Conservation (phyloP, 64 coral and sea anemone genomes). For the Hydrozoanthus tunicans region DNA sequence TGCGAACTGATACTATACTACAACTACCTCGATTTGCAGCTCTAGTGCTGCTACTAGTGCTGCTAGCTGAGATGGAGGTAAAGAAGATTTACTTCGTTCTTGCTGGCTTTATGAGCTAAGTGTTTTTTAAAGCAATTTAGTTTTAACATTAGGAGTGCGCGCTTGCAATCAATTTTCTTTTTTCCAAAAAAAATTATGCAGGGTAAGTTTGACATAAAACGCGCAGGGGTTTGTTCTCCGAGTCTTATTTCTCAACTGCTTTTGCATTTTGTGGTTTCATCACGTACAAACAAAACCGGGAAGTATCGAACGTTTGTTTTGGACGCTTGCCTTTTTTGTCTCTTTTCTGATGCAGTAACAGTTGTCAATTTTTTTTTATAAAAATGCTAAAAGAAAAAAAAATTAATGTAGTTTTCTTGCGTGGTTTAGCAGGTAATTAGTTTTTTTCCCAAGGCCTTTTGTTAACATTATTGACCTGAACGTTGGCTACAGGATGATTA, state of each 20-base stretch:
- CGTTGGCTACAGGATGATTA: neutral
- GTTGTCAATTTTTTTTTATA: too few relatives aligned
- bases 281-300: neutral
- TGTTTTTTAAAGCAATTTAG: neutral
- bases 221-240: neutral
- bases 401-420: too few relatives aligned
- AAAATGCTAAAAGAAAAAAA: too few relatives aligned
- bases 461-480: neutral
- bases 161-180: too few relatives aligned
- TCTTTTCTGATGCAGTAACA: too few relatives aligned
- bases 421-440: neutral
- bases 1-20: neutral
- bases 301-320: neutral
- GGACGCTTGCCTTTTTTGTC: conserved; percentile 6
- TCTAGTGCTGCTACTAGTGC: neutral
- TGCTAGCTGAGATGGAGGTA: neutral
- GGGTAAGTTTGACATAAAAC: too few relatives aligned
- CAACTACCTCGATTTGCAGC: neutral
- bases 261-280: neutral
- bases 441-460: neutral
- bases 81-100: neutral
- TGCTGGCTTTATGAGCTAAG: neutral
- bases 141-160: too few relatives aligned
- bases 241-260: neutral
- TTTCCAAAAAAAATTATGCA: too few relatives aligned